Base-by-base conservation (phyloP, 2,797 vertebrate genomes). In the Adrianichthys oophorus region DNA sequence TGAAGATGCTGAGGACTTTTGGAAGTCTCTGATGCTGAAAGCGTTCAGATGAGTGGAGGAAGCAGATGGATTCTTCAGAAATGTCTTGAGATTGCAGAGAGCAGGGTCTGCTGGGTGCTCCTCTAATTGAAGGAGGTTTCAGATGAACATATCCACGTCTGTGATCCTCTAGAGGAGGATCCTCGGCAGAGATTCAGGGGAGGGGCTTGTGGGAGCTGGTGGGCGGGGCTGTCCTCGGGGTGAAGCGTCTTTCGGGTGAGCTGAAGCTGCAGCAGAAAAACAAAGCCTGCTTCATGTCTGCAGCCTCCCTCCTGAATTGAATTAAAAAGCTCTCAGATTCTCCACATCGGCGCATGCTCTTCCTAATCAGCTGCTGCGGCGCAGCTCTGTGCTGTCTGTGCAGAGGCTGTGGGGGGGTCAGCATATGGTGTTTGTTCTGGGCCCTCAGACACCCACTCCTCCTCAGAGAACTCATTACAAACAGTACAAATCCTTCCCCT, bases 401-500 rank as follows among this genome's bases (percentile, higher is more conserved):
- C 49, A 52, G 51, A 48, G 4, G 46, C 14, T 13, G 32, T 42
- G 53, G 53, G 41, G 10, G 52, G 60, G 17, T 65, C 46, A 60
- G 56, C 55, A 67, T 59, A 61, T 48, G 43, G 50, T 59, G 57
- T 44, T 61, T 15, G 45, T 43, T 54, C 37, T 48, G 47, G 55
- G 46, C 56, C 46, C 52, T 12, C 16, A 79, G 46, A 78, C 48
- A 24, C 45, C 40, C 18, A 1, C 45, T 7, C 49, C 64, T 79
- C 76, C 80, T 76, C 41, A 8, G 75, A 79, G 72, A 66, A 75
- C 74, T 83, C 68, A 82, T 85, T 79, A 85, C 64, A 67, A 61
- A 48, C 4, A 29, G 63, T 66, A 76, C 71, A 68, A 60, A 62
- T 53, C 56, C 46, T 65, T 62, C 60, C 53, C 1, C 19, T 64